Evolutionary conservation across 1,140 invertebrate species (phyloP), one percentile per base, ranked within the genome.

Genomic region (Panulirus ornatus): DNA sequence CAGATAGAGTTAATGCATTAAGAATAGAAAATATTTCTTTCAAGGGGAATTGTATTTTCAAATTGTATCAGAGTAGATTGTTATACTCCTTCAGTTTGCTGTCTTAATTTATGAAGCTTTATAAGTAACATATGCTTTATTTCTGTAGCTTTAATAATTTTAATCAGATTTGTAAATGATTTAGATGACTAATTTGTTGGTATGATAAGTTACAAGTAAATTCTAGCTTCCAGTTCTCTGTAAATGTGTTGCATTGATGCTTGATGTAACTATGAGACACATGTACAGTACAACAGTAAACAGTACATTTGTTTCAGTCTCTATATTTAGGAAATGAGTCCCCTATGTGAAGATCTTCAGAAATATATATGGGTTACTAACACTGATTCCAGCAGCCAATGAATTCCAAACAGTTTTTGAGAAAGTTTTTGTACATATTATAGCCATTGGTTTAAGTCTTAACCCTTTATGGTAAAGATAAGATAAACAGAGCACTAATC

Each of bases 41-140:
- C 58, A 66, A 66, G n/a, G n/a, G 22, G 58, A 6, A 66, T 66
- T 27, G 14, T 66, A 66, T 66, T 27, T 66, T 66, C 58, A 3
- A 3, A 66, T 27, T 27, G n/a, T 66, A 66, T 27, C 58, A 66
- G 22, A 30, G n/a, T 66, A 27, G 22, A 27, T 66, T 6, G 27
- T 66, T 66, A 66, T 66, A 66, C 8, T 66, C 30, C 0, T 27
- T 66, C 22, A 30, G 0, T 66, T 66, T 27, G 11, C 19, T 1
- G 58, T 66, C 58, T 27, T 66, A 9, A 22, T 58, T 6, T 11
- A 66, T 66, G 58, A 66, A 66, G 58, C 58, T 66, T 66, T 66
- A 66, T 66, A 66, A 27, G 58, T 66, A 27, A 66, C 58, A 66
- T 66, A 30, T 27, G 58, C 58, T 66, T 66, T 66, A 66, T 66